Base-by-base conservation (phyloP, 2,888 invertebrate species). In the Lamellibrachia columna region DNA sequence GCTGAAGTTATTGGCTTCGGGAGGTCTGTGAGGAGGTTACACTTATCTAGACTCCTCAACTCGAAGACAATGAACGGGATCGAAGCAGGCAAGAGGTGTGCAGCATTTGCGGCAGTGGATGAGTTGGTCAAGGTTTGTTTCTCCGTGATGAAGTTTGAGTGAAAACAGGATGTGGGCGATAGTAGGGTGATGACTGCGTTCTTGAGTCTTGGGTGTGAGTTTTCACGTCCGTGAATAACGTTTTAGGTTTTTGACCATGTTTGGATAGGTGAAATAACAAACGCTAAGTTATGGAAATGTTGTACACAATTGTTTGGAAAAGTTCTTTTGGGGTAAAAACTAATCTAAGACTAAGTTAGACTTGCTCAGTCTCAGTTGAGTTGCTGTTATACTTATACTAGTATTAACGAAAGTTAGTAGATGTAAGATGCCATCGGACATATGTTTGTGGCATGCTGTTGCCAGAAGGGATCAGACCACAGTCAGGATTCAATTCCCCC, bases 71-170 rank as follows among this genome's bases (percentile, higher is more conserved):
- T 75, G 75, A 75, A 11, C 58, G 53, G 58, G 11, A 53, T 94
- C 53, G 94, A 95, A 90, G 94, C 93, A 52, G 96, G 96, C 9
- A 96, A 96, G 93, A 94, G 94, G 91, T 95, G 95, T n/a, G 96
- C 96, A 0, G 96, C 96, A 1, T 91, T 93, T 7, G 94, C 94
- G 60, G 96, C 96, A 55, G 96, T 96, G 53, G 95, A 96, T 92
- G 95, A 95, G 90, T 94, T 95, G 90, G 94, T 96, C 7, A 95
- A 95, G 94, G 95, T 95, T 58, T 93, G 92, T 91, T 75, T 75
- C 22, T 7, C 9, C 8, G 55, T 22, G 75, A 75, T 15, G 75
- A 15, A 22, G 75, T 75, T 75, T 75, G 22, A 15, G 6, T 75
- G 75, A 75, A 75, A 75, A 75, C 75, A 75, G 75, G 75, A 75